phyloP scores from a whole-genome alignment of 2,113 vertebrate species.

The Etia nguti region DNA sequence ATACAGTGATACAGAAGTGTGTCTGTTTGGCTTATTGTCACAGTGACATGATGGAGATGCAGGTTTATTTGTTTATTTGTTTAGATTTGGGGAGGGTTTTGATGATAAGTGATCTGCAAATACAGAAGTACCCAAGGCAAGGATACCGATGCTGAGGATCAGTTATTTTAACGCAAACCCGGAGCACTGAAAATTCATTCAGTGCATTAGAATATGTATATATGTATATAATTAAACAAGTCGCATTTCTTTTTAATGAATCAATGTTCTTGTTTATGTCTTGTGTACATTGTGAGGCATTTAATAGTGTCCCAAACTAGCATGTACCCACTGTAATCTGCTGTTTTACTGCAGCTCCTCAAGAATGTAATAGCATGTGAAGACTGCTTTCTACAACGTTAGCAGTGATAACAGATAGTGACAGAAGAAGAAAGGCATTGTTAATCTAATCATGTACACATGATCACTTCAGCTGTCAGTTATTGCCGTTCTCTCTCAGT shows the following conservation, averaged over 20 bases:
- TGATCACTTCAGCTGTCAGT: background rate
- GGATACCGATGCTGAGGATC: background rate
- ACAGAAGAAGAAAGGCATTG: background rate
- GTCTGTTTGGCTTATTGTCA: background rate
- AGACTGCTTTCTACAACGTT: background rate
- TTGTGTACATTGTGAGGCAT: background rate
- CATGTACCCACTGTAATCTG: background rate
- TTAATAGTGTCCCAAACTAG: background rate
- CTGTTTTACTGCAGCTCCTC: background rate
- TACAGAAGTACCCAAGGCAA: background rate
- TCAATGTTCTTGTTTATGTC: background rate
- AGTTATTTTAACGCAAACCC: background rate
- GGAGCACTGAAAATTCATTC: background rate
- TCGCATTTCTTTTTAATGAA: background rate
- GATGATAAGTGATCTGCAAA: background rate
- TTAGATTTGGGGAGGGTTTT: accelerated
- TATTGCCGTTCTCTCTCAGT: background rate
- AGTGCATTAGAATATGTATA: background rate
- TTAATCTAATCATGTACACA: background rate
- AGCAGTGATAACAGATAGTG: background rate
- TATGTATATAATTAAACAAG: background rate
- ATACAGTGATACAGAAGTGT: background rate
- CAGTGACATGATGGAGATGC: background rate
- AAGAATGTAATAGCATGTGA: background rate
- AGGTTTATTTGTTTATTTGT: background rate